Percentiles rank a stretch among this genome's conserved stretches.
phyloP scores from a whole-genome alignment of 2,888 invertebrate species.

The Sinodicranocentrus sp. region DNA sequence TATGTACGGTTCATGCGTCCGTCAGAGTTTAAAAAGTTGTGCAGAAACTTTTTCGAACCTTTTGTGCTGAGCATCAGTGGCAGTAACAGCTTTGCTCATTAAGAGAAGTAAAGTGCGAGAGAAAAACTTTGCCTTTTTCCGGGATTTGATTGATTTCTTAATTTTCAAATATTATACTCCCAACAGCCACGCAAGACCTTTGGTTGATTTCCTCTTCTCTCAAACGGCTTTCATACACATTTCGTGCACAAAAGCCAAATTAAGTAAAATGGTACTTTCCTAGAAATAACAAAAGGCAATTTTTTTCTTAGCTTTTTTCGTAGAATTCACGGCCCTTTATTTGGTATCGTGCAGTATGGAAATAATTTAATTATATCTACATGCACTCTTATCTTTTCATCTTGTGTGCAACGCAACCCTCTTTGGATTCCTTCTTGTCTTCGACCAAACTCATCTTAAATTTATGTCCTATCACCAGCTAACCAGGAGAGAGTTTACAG shows the following conservation, averaged over 20 bases:
- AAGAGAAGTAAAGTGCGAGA: slow-evolving; percentile 10
- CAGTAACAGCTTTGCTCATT: slow-evolving; percentile 23
- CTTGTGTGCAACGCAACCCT: slow-evolving; percentile 31
- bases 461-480: slow-evolving; percentile 47
- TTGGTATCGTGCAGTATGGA: slow-evolving; percentile 19
- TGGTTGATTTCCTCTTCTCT: background rate
- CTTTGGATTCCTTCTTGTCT: too few species aligned
- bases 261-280: slow-evolving; percentile 14
- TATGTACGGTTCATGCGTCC: slow-evolving; percentile 41
- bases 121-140: slow-evolving; percentile 34
- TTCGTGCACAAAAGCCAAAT: background rate
- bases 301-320: background rate
- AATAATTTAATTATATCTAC: slow-evolving; percentile 53
- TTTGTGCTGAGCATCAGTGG: background rate
- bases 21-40: background rate
- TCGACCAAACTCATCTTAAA: slow-evolving; percentile 26
- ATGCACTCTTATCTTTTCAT: slow-evolving; percentile 27
- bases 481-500: background rate
- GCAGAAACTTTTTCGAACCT: slow-evolving; percentile 2
- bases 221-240: background rate
- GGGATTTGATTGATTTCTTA: slow-evolving; percentile 64
- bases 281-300: slow-evolving; percentile 4
- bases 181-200: background rate
- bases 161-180: slow-evolving; percentile 53
- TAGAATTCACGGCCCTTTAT: background rate